Evolutionary conservation across 2,888 invertebrate genomes (phyloP).

Genomic region (Lithophane semibrunnea): DNA sequence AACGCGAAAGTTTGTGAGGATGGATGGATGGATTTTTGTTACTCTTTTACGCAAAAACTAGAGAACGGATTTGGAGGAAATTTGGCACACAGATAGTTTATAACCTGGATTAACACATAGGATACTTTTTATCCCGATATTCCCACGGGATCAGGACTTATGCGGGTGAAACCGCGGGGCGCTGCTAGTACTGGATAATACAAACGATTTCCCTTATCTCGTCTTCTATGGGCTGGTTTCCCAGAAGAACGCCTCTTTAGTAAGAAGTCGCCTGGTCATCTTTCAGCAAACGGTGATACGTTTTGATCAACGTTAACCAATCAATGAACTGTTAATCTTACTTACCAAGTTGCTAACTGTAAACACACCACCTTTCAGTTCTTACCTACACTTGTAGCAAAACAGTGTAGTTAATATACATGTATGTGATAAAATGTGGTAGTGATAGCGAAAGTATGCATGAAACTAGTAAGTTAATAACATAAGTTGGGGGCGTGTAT

Average conservation of each 20-base stretch:
- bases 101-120: too few relatives aligned
- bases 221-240: background rate
- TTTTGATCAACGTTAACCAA: too few relatives aligned
- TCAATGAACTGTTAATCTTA: background rate
- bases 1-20: too few relatives aligned
- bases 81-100: too few relatives aligned
- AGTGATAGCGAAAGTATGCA: slow-evolving; percentile 76
- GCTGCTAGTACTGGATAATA: background rate
- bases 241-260: background rate
- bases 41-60: too few relatives aligned
- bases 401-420: slow-evolving; percentile 17
- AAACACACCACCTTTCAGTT: background rate
- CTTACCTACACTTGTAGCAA: background rate
- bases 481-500: slow-evolving; percentile 82
- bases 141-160: too few relatives aligned
- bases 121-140: too few relatives aligned
- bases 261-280: background rate
- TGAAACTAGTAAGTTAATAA: slow-evolving; percentile 83
- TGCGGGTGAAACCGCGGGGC: too few relatives aligned
- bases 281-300: background rate
- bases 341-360: too few relatives aligned
- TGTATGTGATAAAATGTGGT: slow-evolving; percentile 48
- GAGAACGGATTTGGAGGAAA: too few relatives aligned
- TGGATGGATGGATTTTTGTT: too few relatives aligned
- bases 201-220: background rate